phyloP scores from a whole-genome alignment of 2,888 invertebrate species.

The Chelonus formosanus region DNA sequence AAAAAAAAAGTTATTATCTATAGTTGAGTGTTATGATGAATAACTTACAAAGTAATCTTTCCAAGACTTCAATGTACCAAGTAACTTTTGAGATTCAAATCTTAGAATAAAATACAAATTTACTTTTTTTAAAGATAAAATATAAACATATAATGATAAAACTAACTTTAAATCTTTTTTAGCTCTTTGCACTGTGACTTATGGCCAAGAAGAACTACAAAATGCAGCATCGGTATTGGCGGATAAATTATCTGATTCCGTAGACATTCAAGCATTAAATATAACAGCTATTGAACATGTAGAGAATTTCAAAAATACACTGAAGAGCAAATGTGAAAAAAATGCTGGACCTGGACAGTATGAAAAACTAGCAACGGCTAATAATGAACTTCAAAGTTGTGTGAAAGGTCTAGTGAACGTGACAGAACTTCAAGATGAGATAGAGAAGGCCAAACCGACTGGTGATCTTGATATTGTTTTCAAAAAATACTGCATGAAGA shows the following conservation, averaged over 20 bases:
- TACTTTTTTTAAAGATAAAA: no score
- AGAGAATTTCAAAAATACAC: conserved; percentile 67
- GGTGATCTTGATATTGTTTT: conserved; percentile 78
- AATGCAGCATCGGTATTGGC: conserved; percentile 41
- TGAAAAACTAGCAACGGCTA: conserved; percentile 67
- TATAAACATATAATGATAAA: no score
- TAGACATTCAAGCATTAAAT: conserved; percentile 49
- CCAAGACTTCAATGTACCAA: no score
- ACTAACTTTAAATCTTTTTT: conserved; percentile 1
- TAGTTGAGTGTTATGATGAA: no score
- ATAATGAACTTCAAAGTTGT: conserved; percentile 67
- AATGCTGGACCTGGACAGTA: conserved; percentile 71
- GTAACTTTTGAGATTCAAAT: no score
- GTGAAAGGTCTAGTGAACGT: conserved; percentile 70
- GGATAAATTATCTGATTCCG: conserved; percentile 38
- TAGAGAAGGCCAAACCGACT: conserved; percentile 75
- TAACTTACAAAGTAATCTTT: no score
- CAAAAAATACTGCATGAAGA: conserved; percentile 77
- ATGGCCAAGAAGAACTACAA: conserved; percentile 37
- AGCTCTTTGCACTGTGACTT: conserved; percentile 30
- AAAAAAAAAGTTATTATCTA: no score
- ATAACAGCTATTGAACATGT: conserved; percentile 50
- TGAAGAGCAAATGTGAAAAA: conserved; percentile 74
- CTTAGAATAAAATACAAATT: no score
- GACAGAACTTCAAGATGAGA: conserved; percentile 71